A percentile compares a stretch with the other conserved stretches of the same genome.
These are phyloP conservation scores for Drosophila mayri DNA, from an alignment of 1,140 invertebrate species.

Conservation along the genomic window DNA sequence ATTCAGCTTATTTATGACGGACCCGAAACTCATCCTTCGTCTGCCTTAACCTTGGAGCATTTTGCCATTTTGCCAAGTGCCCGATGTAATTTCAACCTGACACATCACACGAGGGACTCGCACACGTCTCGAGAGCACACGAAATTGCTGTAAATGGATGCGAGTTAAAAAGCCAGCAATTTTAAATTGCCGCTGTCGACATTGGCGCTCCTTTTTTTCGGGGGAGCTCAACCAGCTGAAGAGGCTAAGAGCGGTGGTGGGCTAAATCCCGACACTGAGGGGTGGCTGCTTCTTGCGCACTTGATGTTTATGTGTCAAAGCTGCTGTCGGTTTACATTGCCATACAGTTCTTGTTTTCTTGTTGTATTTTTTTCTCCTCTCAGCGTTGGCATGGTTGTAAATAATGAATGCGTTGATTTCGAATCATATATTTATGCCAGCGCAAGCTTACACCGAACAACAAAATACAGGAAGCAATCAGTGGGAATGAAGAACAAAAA, in stretches of 20 bases:
- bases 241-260: no score
- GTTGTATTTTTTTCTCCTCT: neutral
- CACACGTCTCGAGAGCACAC: conserved; percentile 55
- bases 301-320: conserved; percentile 82
- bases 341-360: conserved; percentile 43
- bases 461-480: conserved; percentile 25
- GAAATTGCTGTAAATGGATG: conserved; percentile 83
- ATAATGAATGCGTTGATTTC: conserved; percentile 81
- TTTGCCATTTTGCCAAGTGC: conserved; percentile 68
- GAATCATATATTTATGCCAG: conserved; percentile 77
- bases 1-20: conserved; percentile 66
- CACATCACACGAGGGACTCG: conserved; percentile 68
- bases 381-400: conserved; percentile 57
- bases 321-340: conserved; percentile 67
- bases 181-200: conserved; percentile 79
- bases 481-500: neutral
- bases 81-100: conserved; percentile 82
- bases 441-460: conserved; percentile 48
- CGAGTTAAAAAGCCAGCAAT: conserved; percentile 83
- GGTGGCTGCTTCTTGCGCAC: conserved; percentile 56
- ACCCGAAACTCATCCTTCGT: neutral
- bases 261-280: conserved; percentile 8
- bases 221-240: neutral
- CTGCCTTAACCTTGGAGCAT: conserved; percentile 63
- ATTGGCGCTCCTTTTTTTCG: conserved; percentile 49